Base-by-base conservation (phyloP, 2,888 invertebrate genomes). In the Bombylius discolor region DNA sequence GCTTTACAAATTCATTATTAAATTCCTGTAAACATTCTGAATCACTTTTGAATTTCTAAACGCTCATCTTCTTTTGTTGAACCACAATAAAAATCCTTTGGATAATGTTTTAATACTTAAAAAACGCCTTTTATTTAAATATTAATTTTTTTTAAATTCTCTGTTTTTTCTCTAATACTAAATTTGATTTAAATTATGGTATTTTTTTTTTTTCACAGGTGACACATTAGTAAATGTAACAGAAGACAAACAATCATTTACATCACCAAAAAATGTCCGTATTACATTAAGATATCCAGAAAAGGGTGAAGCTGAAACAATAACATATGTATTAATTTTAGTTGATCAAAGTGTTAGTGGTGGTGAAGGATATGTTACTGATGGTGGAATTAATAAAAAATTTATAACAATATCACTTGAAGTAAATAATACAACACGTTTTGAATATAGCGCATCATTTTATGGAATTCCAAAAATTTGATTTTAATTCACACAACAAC, bases 311-410 rank as follows among this genome's bases (percentile, higher is more conserved):
- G 51, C 47, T 13, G 39, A 45, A 23, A 44, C 45, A n/a, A 32
- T 59, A 31, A 59, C 56, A 11, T 39, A 55, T 23, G 56, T 57
- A 12, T 47, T 49, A 49, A 56, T 59, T 13, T 14, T 59, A 14
- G 57, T 59, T 3, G 56, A 56, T 23, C 59, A 59, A 48, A 57
- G 56, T 36, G 57, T 57, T 5, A 53, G 53, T 34, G 31, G 49
- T 34, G 59, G 59, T 34, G 51, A 49, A 14, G 59, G 52, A 31
- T 57, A 53, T 42, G 51, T 59, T 12, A 45, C 23, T 33, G 47
- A 49, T 33, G 59, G 59, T n/a, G 59, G 56, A 7, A 51, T 59
- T 32, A 49, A 52, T n/a, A 33, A 59, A 48, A 52, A 55, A n/a
- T 47, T 7, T 31, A 55, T 56, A 5, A 36, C 45, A n/a, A 45